Evolutionary conservation across 2,113 vertebrate species (phyloP), one percentile per base, ranked within the genome.

Genomic region (Serranochromis macrocephalus): DNA sequence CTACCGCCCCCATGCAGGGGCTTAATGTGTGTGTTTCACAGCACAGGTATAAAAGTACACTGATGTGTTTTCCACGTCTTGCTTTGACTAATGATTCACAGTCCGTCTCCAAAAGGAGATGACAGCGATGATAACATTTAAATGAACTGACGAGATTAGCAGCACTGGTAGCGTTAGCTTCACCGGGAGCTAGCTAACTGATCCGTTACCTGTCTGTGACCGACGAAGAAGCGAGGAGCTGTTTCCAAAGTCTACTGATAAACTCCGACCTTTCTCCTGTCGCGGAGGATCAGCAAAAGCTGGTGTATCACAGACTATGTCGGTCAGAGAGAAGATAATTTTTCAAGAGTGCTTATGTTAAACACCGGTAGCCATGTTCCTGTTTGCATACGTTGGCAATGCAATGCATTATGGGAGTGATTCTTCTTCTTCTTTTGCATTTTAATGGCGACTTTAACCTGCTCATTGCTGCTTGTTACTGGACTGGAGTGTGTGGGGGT

Each of bases 301-400:
- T 71, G 13, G 11, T 4, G 2, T 10, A 85, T 83, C 91, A 88
- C 86, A 58, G 45, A 29, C 86, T 54, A 80, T 55, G n/a, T 85
- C 17, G 49, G 53, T 49, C 83, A 11, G 5, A 42, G 2, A 85
- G 12, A 80, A 47, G 47, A 31, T 40, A n/a, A 4, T 40, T 81
- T 38, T 42, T 12, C 16, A 89, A 58, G 33, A 51, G 40, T 12
- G 80, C 55, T 55, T 80, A 38, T 89, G 83, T 90, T 88, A 94
- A 38, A 91, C 81, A 87, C 95, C 94, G 94, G 91, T 92, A 89
- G 94, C 89, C 95, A 96, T 95, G 92, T 95, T 94, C 91, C 94
- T 95, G 94, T 95, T 95, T 96, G 95, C 89, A 80, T 96, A 96
- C 95, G 95, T 95, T 94, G 95, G 94, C 95, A 96, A 57, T 91